Evolutionary conservation across 2,113 vertebrate species (phyloP), one percentile per base, ranked within the genome.

Genomic region (Phalacrocorax brasilianus): DNA sequence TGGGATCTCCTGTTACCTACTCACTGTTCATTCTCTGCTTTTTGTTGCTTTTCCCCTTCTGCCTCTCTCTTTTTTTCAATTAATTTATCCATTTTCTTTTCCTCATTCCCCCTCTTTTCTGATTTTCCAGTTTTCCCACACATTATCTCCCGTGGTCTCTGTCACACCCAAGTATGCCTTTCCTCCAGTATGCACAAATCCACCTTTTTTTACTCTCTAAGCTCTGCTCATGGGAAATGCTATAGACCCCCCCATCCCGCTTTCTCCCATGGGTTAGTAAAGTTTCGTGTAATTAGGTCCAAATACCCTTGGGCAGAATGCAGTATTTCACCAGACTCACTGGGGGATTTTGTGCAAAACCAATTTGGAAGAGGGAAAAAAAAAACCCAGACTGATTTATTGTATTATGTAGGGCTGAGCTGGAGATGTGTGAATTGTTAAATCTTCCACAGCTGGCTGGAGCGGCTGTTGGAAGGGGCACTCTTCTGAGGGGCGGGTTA

Each of bases 221-320:
- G 52, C 55, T 89, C 68, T 62, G 68, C 44, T 76, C 70, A 65
- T 55, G 65, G 85, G 74, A 92, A 95, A 97, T 81, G 82, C 65
- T 91, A 24, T 50, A 66, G 32, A 93, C 49, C 45, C n/a, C 75
- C 44, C 49, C 45, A n/a, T 73, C 44, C 79, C 68, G 63, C 44
- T 73, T 87, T 40, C 40, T 92, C 71, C 58, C 78, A 44, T 28
- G 78, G 74, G 80, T 49, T 74, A 63, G 50, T 50, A 75, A 92
- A 90, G 81, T 95, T 94, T 78, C 58, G 55, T 62, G 24, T 87
- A 68, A 95, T 91, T 90, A 95, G 70, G 45, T 88, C 28, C 32
- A 21, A 95, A 95, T 71, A 78, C 74, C 88, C 85, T 88, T 61
- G 62, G 92, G 82, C 61, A 91, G 76, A 96, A 78, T 91, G 94